phyloP scores from a whole-genome alignment of 1,140 invertebrate species.

The Vanessa tameamea region DNA sequence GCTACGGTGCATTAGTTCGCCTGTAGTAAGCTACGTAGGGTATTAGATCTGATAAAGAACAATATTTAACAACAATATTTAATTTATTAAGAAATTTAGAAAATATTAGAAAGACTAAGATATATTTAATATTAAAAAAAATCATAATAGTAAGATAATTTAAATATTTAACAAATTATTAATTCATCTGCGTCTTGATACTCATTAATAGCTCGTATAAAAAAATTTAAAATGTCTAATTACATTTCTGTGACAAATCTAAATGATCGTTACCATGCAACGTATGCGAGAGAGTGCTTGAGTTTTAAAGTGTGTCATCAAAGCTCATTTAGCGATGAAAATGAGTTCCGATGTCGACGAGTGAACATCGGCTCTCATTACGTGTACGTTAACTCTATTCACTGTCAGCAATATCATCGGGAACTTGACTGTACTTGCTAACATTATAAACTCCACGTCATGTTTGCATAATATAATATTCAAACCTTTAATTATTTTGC shows the following conservation, averaged over 20 bases:
- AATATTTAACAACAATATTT: too few species aligned
- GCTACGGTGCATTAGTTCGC: neutral
- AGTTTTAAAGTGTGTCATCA: constrained; percentile 37
- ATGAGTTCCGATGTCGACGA: constrained; percentile 27
- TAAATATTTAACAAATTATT: too few species aligned
- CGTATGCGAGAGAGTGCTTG: constrained; percentile 21
- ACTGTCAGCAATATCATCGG: neutral
- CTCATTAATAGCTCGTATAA: too few species aligned
- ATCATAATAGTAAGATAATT: too few species aligned
- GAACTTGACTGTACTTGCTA: neutral
- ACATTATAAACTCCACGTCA: neutral
- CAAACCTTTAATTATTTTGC: too few species aligned
- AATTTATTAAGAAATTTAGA: neutral
- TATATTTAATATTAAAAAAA: too few species aligned
- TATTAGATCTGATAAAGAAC: neutral
- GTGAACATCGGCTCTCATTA: constrained; percentile 37
- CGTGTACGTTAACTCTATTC: constrained; percentile 23
- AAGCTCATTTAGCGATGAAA: constrained; percentile 33
- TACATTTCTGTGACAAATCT: neutral
- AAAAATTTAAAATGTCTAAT: neutral
- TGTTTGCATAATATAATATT: too few species aligned
- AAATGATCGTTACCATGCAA: constrained; percentile 13
- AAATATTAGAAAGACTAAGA: neutral
- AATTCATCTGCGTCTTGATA: too few species aligned
- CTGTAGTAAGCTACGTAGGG: neutral